These are phyloP conservation scores for Zoroaster sp. DNA, from an alignment of 53 echinoderm and acorn worm genomes.

Conservation along the genomic window DNA sequence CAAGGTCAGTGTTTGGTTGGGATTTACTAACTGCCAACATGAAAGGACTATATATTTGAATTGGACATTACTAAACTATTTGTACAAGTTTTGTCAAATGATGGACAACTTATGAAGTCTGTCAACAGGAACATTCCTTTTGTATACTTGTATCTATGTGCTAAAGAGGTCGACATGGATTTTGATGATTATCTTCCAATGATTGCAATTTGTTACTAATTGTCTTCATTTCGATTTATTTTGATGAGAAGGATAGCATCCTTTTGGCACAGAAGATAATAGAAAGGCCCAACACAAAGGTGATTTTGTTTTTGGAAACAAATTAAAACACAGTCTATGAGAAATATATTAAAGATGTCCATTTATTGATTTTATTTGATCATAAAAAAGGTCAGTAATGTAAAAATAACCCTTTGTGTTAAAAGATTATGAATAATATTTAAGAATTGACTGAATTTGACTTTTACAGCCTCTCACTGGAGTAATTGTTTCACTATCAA, in stretches of 20 bases:
- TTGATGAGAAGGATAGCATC: no score
- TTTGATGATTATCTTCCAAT: no score
- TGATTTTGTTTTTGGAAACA: not conserved
- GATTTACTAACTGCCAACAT: not conserved
- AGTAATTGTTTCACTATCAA: not conserved
- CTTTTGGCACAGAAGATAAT: not conserved
- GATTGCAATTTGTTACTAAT: no score
- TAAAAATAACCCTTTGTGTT: not conserved
- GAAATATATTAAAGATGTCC: not conserved
- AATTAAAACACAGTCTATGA: no score
- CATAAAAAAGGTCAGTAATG: not conserved
- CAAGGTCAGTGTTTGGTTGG: no score
- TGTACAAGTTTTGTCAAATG: not conserved
- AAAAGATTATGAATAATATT: not conserved
- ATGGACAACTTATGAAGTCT: not conserved
- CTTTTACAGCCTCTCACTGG: not conserved
- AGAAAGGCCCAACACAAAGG: not conserved
- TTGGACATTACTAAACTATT: not conserved
- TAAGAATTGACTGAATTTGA: not conserved
- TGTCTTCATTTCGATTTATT: no score
- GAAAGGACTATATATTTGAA: not conserved
- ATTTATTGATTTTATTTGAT: not conserved
- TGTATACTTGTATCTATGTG: no score
- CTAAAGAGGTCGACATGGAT: no score
- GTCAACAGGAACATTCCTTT: not conserved